Percentiles rank a stretch among this genome's conserved stretches.
These are phyloP conservation scores for Chymomyza procnemis DNA, from an alignment of 2,888 invertebrate genomes.

Conservation along the genomic window DNA sequence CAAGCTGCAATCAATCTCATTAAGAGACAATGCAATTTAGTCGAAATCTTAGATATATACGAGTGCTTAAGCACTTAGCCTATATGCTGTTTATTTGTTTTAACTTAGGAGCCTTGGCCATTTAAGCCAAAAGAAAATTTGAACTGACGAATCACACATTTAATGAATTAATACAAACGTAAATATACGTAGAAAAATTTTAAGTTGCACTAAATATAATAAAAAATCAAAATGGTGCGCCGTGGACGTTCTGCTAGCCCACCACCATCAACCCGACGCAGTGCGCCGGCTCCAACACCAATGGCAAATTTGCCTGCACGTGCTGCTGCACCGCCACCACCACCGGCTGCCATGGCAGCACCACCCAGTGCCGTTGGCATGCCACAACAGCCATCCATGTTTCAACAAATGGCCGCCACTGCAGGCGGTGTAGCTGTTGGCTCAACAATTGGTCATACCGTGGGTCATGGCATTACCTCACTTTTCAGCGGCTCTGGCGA, in stretches of 20 bases:
- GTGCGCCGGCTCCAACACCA: conserved; percentile 83
- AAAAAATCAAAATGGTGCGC: conserved; percentile 83
- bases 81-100: too few relatives aligned
- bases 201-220: conserved; percentile 26
- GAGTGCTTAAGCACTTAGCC: too few relatives aligned
- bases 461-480: conserved; percentile 94
- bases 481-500: conserved; percentile 82
- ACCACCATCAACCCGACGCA: conserved; percentile 79
- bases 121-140: too few relatives aligned
- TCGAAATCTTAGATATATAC: too few relatives aligned
- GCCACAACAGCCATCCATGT: conserved; percentile 89
- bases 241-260: conserved; percentile 85
- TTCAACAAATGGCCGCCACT: conserved; percentile 98
- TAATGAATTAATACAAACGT: conserved; percentile 4
- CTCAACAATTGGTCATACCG: conserved; percentile 95
- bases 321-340: conserved; percentile 80
- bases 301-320: conserved; percentile 74
- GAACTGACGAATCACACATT: background rate
- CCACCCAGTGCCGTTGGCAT: conserved; percentile 81
- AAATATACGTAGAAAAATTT: conserved; percentile 8
- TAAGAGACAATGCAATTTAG: too few relatives aligned
- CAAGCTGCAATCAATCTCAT: too few relatives aligned
- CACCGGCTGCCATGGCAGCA: conserved; percentile 81
- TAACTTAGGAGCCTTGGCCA: too few relatives aligned
- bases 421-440: conserved; percentile 99